These are phyloP conservation scores for Marronus borbonicus DNA, from an alignment of 2,888 invertebrate species.

Conservation along the genomic window DNA sequence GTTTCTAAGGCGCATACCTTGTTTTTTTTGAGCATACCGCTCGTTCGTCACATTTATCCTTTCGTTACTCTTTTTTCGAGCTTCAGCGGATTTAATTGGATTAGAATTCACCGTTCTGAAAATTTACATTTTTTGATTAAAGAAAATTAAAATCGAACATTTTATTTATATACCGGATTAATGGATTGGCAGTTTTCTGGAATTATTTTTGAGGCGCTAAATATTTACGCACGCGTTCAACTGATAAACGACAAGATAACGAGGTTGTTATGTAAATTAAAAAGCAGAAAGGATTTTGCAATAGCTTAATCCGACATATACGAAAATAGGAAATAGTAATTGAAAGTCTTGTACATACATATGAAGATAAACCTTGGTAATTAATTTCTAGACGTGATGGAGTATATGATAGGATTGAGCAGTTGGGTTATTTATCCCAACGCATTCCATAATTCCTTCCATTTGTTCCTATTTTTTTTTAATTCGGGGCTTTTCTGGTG, in stretches of 20 bases:
- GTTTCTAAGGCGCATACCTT: conserved; percentile 38
- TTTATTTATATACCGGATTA: conserved; percentile 50
- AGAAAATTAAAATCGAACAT: conserved; percentile 54
- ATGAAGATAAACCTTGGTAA: too few relatives aligned
- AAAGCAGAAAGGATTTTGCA: not conserved
- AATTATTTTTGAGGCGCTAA: conserved; percentile 22
- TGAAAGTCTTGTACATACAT: too few relatives aligned
- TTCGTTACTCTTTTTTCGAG: conserved; percentile 50
- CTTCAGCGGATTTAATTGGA: conserved; percentile 51
- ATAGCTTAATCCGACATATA: too few relatives aligned
- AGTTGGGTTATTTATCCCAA: too few relatives aligned
- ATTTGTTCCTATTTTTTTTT: too few relatives aligned
- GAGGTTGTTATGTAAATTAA: conserved; percentile 3
- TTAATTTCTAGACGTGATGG: too few relatives aligned
- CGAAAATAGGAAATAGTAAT: too few relatives aligned
- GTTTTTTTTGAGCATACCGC: conserved; percentile 33
- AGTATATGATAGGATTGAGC: too few relatives aligned
- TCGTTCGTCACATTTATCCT: conserved; percentile 47
- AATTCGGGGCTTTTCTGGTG: too few relatives aligned
- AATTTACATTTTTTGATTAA: conserved; percentile 55
- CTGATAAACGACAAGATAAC: conserved; percentile 13
- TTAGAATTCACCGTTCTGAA: conserved; percentile 51
- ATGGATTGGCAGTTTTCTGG: conserved; percentile 35
- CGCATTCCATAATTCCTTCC: too few relatives aligned
- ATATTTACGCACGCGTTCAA: conserved; percentile 24